Percentiles rank a stretch among this genome's conserved stretches.
phyloP scores from a whole-genome alignment of 2,797 vertebrate species.

The Loriculus beryllinus region DNA sequence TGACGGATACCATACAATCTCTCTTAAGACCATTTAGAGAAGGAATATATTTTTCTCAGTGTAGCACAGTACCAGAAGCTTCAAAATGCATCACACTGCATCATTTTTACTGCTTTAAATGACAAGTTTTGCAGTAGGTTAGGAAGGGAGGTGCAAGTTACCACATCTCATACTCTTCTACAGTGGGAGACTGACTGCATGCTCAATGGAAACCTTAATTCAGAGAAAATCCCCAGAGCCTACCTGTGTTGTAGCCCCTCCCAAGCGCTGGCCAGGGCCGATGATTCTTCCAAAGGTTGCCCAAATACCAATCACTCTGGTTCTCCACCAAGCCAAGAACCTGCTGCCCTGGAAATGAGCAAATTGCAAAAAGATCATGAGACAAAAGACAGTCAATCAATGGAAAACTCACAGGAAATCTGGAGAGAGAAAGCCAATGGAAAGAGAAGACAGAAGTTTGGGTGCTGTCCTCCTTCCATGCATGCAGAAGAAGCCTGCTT shows the following conservation, averaged over 20 bases:
- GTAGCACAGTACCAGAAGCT: background rate
- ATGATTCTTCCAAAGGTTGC: conserved; percentile 99
- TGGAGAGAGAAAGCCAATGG: background rate
- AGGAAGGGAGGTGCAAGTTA: background rate
- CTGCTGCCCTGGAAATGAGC: conserved; percentile 86
- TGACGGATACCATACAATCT: background rate
- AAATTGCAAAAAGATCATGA: conserved; percentile 19
- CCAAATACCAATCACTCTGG: conserved; percentile 98
- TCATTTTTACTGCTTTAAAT: background rate
- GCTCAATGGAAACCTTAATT: background rate
- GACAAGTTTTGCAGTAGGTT: background rate
- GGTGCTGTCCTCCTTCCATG: background rate
- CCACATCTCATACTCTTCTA: background rate
- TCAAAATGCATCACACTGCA: background rate
- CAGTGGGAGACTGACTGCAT: background rate
- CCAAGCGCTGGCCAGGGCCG: conserved; percentile 95
- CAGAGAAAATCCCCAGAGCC: background rate
- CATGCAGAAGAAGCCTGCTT: background rate
- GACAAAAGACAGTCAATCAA: background rate
- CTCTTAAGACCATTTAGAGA: background rate
- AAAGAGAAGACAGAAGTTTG: background rate
- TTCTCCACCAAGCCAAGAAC: conserved; percentile 97
- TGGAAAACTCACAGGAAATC: background rate
- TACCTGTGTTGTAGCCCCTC: conserved; percentile 96
- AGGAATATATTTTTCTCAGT: background rate